These are phyloP conservation scores for Neomonachus schauinslandi DNA, from an alignment of 2,113 vertebrate species.

Conservation along the genomic window DNA sequence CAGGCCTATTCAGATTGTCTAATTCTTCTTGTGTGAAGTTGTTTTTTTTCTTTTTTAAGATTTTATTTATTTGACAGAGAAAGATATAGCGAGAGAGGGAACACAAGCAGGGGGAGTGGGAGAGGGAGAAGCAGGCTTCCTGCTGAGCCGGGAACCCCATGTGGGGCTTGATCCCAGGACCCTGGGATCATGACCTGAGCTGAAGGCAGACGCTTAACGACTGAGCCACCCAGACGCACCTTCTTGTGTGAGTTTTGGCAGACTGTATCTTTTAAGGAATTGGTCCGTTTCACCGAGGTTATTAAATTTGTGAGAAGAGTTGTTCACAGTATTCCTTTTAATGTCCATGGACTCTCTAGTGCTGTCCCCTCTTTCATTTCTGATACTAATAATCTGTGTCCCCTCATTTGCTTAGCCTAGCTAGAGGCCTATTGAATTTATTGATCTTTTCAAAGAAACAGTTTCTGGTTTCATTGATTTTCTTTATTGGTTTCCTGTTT, in stretches of 20 bases:
- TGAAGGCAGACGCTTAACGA: too few relatives aligned
- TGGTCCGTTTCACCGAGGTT: background rate
- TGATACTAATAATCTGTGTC: background rate
- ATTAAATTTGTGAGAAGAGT: background rate
- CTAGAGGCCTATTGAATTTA: background rate
- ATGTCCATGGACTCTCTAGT: background rate
- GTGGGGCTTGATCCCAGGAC: too few relatives aligned
- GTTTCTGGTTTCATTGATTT: conserved; percentile 23
- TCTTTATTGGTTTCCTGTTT: background rate
- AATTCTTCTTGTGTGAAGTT: background rate
- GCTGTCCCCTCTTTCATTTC: background rate
- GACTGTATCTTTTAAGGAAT: background rate
- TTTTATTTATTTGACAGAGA: too few relatives aligned
- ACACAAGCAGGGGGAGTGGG: too few relatives aligned
- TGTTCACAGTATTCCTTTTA: background rate
- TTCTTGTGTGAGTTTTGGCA: background rate
- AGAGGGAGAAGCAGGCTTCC: too few relatives aligned
- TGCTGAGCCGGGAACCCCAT: too few relatives aligned
- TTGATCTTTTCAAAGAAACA: background rate
- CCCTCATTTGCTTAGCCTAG: background rate
- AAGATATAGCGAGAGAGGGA: too few relatives aligned
- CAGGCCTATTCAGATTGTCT: background rate
- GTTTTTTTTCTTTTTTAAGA: too few relatives aligned
- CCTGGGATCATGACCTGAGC: too few relatives aligned
- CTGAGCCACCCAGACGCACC: too few relatives aligned